These are phyloP conservation scores for Epinotia bilunana DNA, from an alignment of 2,888 invertebrate genomes.

Conservation along the genomic window DNA sequence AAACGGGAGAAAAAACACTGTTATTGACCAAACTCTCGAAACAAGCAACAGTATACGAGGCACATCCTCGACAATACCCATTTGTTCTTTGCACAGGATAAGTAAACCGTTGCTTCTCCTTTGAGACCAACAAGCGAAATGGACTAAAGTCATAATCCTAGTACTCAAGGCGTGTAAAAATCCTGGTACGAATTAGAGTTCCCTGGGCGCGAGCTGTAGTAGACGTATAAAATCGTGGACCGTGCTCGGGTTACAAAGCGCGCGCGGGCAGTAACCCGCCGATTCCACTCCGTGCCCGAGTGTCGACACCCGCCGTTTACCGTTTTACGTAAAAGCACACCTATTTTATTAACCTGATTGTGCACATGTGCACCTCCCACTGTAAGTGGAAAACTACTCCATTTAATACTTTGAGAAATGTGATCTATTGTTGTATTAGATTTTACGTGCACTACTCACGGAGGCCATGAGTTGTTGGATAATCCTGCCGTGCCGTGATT, in stretches of 20 bases:
- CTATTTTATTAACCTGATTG: constrained; percentile 57
- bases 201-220: constrained; percentile 49
- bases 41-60: constrained; percentile 16
- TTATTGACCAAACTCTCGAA: constrained; percentile 38
- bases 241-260: constrained; percentile 59
- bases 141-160: constrained; percentile 43
- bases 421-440: constrained; percentile 43
- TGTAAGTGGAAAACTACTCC: constrained; percentile 51
- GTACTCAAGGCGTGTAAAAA: constrained; percentile 51
- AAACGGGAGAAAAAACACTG: constrained; percentile 31
- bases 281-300: constrained; percentile 46
- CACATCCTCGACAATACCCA: constrained; percentile 22
- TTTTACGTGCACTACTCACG: constrained; percentile 34
- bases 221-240: constrained; percentile 55
- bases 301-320: constrained; percentile 43
- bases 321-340: constrained; percentile 51
- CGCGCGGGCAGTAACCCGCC: constrained; percentile 54
- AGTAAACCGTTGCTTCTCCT: constrained; percentile 32
- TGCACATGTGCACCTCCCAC: constrained; percentile 50
- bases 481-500: constrained; percentile 6
- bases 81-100: constrained; percentile 32
- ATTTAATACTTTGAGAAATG: constrained; percentile 54
- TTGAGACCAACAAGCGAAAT: constrained; percentile 43
- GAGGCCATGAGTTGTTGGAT: neutral
- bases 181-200: constrained; percentile 56